Evolutionary conservation across 2,113 vertebrate genomes (phyloP).

Genomic region (Caranx melampygus): DNA sequence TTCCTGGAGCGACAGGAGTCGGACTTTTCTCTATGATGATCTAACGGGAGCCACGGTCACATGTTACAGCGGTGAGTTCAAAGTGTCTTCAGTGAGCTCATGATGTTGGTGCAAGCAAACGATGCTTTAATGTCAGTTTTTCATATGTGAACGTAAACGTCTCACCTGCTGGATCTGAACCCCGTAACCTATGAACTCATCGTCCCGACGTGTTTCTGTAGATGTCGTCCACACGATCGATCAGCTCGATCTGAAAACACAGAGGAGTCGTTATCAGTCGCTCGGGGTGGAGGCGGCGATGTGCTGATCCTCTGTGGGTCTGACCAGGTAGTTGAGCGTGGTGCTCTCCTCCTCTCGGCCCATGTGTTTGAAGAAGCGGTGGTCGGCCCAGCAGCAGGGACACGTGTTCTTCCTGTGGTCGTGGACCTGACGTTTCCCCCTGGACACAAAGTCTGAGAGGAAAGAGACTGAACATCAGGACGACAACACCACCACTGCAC

Average conservation of each 20-base stretch:
- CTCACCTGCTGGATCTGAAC: slow-evolving; percentile 97
- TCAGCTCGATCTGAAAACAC: slow-evolving; percentile 91
- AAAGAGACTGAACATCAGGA: background rate
- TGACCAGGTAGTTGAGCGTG: slow-evolving; percentile 95
- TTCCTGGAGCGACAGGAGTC: slow-evolving; percentile 54
- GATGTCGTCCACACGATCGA: slow-evolving; percentile 98
- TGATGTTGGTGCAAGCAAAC: no score
- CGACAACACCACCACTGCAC: no score
- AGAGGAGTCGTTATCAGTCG: background rate
- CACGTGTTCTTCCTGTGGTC: slow-evolving; percentile 92
- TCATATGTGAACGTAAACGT: no score
- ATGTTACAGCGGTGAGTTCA: no score
- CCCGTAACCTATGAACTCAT: slow-evolving; percentile 92
- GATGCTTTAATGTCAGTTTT: no score
- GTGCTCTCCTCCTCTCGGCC: slow-evolving; percentile 94
- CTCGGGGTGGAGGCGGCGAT: no score
- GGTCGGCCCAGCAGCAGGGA: slow-evolving; percentile 93
- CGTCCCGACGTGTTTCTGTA: slow-evolving; percentile 96
- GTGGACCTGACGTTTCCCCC: slow-evolving; percentile 80
- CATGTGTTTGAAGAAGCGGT: slow-evolving; percentile 96
- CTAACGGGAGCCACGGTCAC: slow-evolving; percentile 69
- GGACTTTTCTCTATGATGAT: slow-evolving; percentile 92
- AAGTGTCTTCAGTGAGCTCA: no score
- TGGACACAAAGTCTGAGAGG: slow-evolving; percentile 66
- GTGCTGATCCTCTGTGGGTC: slow-evolving; percentile 25